Percentiles rank a stretch among this genome's conserved stretches.
Evolutionary conservation across 2,113 vertebrate genomes (phyloP).

Genomic region (Chaetodon trifascialis): DNA sequence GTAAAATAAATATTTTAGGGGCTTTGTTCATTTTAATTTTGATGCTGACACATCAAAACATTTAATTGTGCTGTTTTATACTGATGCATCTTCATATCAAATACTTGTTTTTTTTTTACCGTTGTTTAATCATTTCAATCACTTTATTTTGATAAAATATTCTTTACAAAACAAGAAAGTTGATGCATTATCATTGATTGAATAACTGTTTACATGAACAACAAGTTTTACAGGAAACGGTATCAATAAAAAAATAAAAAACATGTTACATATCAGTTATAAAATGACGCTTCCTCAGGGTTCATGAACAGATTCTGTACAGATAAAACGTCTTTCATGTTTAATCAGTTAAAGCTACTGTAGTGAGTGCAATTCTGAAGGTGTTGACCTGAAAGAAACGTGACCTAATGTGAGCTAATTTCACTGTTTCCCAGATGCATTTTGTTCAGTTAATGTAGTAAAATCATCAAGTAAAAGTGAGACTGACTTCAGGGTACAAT

Average conservation of each 20-base stretch:
- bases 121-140: neutral
- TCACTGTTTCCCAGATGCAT: neutral
- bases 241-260: constrained; percentile 56
- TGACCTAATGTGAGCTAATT: neutral
- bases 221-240: constrained; percentile 26
- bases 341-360: constrained; percentile 22
- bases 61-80: neutral
- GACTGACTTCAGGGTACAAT: constrained; percentile 12
- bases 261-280: constrained; percentile 38
- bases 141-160: constrained; percentile 61
- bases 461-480: constrained; percentile 1
- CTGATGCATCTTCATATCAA: neutral
- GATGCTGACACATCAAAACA: neutral
- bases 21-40: neutral
- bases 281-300: constrained; percentile 47
- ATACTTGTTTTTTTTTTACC: neutral
- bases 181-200: constrained; percentile 5
- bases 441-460: constrained; percentile 2
- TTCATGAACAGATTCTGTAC: constrained; percentile 22
- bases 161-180: constrained; percentile 59
- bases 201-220: constrained; percentile 36
- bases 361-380: constrained; percentile 25
- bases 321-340: constrained; percentile 24
- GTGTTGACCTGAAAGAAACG: constrained; percentile 15
- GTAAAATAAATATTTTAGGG: neutral